Percentiles rank a stretch among this genome's conserved stretches.
Evolutionary conservation across 2,797 vertebrate genomes (phyloP).

Genomic region (Sternarchorhynchus goeldii): DNA sequence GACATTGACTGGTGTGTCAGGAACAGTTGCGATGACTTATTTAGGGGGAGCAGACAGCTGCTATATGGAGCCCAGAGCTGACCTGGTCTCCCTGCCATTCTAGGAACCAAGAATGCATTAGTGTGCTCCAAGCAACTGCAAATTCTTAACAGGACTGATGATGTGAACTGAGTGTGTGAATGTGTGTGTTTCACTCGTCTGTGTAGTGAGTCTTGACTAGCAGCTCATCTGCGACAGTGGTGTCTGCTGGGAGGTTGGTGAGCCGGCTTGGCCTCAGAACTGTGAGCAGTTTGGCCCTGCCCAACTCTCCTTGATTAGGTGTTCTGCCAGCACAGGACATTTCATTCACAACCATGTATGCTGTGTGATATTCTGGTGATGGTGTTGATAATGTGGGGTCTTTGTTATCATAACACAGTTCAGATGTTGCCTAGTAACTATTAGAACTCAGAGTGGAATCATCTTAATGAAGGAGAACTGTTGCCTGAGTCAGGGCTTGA

Average conservation of each 20-base stretch:
- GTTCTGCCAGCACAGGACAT: not conserved
- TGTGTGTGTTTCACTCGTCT: slow-evolving; percentile 70
- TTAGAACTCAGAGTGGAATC: slow-evolving; percentile 8
- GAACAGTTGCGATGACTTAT: slow-evolving; percentile 82
- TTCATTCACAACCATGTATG: slow-evolving; percentile 2
- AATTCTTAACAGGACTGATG: slow-evolving; percentile 77
- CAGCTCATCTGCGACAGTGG: slow-evolving; percentile 72
- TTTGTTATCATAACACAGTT: slow-evolving; percentile 8
- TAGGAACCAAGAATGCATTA: slow-evolving; percentile 75
- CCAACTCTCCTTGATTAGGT: slow-evolving; percentile 27
- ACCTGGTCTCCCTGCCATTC: slow-evolving; percentile 77
- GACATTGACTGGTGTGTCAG: slow-evolving; percentile 80
- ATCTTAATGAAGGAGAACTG: slow-evolving; percentile 61
- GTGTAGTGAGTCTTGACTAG: slow-evolving; percentile 69
- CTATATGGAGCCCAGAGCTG: slow-evolving; percentile 82
- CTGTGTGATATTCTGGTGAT: not conserved
- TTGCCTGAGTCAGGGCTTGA: slow-evolving; percentile 71
- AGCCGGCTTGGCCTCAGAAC: slow-evolving; percentile 19
- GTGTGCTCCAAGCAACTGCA: slow-evolving; percentile 75
- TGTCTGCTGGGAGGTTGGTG: slow-evolving; percentile 68
- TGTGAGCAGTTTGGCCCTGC: slow-evolving; percentile 46
- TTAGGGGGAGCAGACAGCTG: slow-evolving; percentile 75
- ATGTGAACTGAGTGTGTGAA: slow-evolving; percentile 3
- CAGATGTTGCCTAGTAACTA: not conserved
- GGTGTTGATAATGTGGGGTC: not conserved